Evolutionary conservation across 1,140 invertebrate species (phyloP).

Genomic region (Eriosoma lanigerum): DNA sequence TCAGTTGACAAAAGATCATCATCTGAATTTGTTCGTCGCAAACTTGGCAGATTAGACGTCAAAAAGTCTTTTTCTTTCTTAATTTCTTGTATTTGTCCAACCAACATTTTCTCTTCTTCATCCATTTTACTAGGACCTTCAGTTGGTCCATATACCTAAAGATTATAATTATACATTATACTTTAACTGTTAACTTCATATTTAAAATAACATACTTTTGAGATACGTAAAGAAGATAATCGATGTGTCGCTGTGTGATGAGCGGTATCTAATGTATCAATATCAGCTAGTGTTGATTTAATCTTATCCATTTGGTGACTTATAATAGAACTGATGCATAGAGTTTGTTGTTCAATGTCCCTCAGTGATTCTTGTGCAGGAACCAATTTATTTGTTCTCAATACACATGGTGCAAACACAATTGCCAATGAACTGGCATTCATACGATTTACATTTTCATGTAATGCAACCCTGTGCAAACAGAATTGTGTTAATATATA

Average conservation of each 20-base stretch:
- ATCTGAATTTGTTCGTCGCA: slow-evolving; percentile 78
- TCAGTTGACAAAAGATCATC: slow-evolving; percentile 78
- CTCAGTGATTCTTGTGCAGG: slow-evolving; percentile 87
- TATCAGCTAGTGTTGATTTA: slow-evolving; percentile 78
- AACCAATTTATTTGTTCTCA: slow-evolving; percentile 80
- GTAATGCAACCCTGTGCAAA: slow-evolving; percentile 70
- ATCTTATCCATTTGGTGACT: slow-evolving; percentile 76
- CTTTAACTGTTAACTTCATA: not conserved
- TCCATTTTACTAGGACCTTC: slow-evolving; percentile 62
- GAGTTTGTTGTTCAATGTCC: slow-evolving; percentile 76
- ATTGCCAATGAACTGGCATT: slow-evolving; percentile 86
- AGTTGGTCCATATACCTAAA: slow-evolving; percentile 59
- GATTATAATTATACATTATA: too few relatives aligned
- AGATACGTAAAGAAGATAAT: slow-evolving; percentile 71
- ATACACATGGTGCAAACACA: slow-evolving; percentile 91
- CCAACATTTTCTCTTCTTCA: slow-evolving; percentile 70
- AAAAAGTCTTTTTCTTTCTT: slow-evolving; percentile 80
- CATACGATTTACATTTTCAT: slow-evolving; percentile 91
- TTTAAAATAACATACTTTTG: slow-evolving; percentile 63
- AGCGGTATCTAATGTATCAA: slow-evolving; percentile 82
- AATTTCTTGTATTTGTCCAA: slow-evolving; percentile 72
- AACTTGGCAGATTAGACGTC: slow-evolving; percentile 75
- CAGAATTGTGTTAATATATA: not conserved
- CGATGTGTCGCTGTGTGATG: slow-evolving; percentile 75
- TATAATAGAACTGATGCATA: slow-evolving; percentile 86